Conservation (phyloP, 2,797 vertebrate genomes). For the Chiroxiphia lanceolata region DNA sequence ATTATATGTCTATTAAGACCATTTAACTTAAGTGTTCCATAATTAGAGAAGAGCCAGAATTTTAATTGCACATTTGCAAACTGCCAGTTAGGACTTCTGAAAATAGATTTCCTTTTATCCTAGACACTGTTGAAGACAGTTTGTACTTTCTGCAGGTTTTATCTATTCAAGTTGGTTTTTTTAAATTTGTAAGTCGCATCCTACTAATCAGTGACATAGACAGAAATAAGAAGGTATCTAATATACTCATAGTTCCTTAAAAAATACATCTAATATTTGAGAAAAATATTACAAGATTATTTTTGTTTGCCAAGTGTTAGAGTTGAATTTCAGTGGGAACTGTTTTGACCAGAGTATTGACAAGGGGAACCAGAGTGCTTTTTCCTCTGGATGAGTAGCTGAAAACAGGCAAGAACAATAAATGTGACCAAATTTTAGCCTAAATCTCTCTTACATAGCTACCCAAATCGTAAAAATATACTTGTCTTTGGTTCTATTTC, state of each 20-base stretch:
- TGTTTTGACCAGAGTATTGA: background rate
- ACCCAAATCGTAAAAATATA: background rate
- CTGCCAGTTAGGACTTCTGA: constrained; percentile 63
- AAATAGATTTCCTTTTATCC: constrained; percentile 52
- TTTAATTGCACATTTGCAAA: constrained; percentile 79
- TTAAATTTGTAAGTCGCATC: background rate
- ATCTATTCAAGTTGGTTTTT: background rate
- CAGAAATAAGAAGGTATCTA: background rate
- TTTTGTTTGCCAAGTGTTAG: background rate
- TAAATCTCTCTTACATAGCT: background rate
- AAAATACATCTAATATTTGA: background rate
- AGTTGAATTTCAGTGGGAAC: background rate
- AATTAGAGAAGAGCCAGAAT: constrained; percentile 74
- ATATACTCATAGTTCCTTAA: background rate
- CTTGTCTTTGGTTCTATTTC: background rate
- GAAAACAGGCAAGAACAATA: background rate
- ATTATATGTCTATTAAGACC: constrained; percentile 77
- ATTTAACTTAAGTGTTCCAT: constrained; percentile 76
- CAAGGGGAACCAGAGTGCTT: background rate
- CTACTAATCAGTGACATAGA: background rate
- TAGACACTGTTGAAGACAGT: background rate
- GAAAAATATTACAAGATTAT: background rate
- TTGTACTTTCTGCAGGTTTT: background rate
- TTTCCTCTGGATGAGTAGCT: background rate
- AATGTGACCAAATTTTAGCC: background rate